Base-by-base conservation (phyloP, 2,888 invertebrate genomes). In the Sphaeridia pumilis region DNA sequence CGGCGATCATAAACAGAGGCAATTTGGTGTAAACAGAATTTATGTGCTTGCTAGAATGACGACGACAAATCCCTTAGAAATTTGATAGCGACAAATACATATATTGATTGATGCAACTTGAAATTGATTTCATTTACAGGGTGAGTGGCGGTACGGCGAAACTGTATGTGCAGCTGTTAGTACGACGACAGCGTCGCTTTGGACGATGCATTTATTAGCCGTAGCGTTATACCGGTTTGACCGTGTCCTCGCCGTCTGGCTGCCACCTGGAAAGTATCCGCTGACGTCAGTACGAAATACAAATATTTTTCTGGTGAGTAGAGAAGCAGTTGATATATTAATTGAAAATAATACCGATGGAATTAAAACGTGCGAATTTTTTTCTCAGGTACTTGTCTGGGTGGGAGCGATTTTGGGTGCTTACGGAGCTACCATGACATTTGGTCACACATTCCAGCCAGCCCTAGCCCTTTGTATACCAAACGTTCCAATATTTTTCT, bases 181-280 rank as follows among this genome's bases (percentile, higher is more conserved):
- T 44, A 63, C 63, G 41, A 62, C 66, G 27, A 67, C 66, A 43
- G 65, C 66, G 4, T 56, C 63, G 4, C 58, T 64, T 22, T 67
- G 67, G 67, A 61, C 66, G 31, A 67, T 67, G 63, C 67, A 67
- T 53, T 53, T 67, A 34, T 58, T 67, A 28, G 60, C 63, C 21
- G 63, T 63, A 21, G 60, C 59, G n/a, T 34, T 63, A 4, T 63
- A 63, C 43, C 50, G 60, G 34, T 59, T 63, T 5, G 66, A 66
- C 52, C 47, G 66, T 2, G 59, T 64, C 20, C 48, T 65, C 7
- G 66, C 66, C 4, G 60, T 66, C 20, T 66, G 66, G 58, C 55
- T 66, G 14, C 65, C 66, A 2, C 59, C 63, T 14, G 66, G 64
- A 5, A 47, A 46, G 14, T 64, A 61, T 44, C 60, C 60, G n/a